Percentiles rank a stretch among this genome's conserved stretches.
Conservation (phyloP, 1,140 invertebrate species). For the Sminthurides bifidus region DNA sequence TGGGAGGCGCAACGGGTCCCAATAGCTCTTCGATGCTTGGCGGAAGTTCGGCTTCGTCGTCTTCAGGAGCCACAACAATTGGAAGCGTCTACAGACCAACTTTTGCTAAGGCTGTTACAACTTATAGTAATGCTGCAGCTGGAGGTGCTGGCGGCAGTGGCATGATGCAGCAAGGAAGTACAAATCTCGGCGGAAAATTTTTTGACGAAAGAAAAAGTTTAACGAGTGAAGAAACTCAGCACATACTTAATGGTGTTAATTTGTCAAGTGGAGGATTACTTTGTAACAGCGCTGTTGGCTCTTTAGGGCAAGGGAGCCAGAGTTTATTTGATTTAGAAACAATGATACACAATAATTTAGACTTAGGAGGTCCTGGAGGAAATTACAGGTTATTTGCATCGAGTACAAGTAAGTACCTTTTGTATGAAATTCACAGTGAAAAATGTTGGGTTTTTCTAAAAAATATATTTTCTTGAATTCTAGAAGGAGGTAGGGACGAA, state of each 20-base stretch:
- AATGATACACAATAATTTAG: slow-evolving; percentile 7
- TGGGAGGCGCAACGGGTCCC: neutral
- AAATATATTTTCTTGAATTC: neutral
- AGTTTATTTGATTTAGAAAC: slow-evolving; percentile 22
- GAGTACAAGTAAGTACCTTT: slow-evolving; percentile 15
- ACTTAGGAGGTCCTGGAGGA: neutral
- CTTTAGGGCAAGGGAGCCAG: slow-evolving; percentile 5
- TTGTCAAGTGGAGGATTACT: slow-evolving; percentile 3
- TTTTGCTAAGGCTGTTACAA: slow-evolving; percentile 30
- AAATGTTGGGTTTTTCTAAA: neutral
- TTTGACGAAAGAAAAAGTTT: slow-evolving; percentile 17
- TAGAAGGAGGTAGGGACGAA: slow-evolving; percentile 14
- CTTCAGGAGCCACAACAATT: neutral
- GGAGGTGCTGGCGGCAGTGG: slow-evolving; percentile 4
- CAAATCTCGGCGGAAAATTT: slow-evolving; percentile 20
- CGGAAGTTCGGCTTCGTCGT: slow-evolving; percentile 5
- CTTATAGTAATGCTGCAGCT: slow-evolving; percentile 17
- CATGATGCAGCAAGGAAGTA: slow-evolving; percentile 4
- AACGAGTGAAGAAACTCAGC: neutral
- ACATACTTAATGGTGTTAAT: slow-evolving; percentile 6
- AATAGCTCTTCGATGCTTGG: neutral
- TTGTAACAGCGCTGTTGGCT: slow-evolving; percentile 11
- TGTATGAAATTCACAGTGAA: neutral
- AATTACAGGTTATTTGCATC: slow-evolving; percentile 22
- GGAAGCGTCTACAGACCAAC: slow-evolving; percentile 17